Percentiles rank a stretch among this genome's conserved stretches.
These are phyloP conservation scores for Acanthosepion pharaonis DNA, from an alignment of 2,888 invertebrate species.

Conservation along the genomic window DNA sequence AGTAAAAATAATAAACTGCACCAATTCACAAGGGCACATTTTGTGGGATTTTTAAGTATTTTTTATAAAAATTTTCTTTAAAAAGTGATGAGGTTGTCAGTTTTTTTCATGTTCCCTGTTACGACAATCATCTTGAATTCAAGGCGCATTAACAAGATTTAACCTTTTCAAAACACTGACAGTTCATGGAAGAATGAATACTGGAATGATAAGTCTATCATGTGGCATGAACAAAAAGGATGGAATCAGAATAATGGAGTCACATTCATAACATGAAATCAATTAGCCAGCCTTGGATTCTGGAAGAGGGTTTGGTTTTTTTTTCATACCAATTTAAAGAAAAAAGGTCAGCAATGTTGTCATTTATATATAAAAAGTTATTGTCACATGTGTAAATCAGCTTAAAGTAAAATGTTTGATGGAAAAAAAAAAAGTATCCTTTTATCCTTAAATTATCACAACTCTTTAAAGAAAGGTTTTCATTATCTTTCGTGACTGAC, in stretches of 20 bases:
- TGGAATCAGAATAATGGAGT: constrained; percentile 11
- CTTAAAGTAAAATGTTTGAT: neutral
- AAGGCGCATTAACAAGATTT: constrained; percentile 33
- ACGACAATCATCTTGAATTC: constrained; percentile 23
- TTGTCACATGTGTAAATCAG: neutral
- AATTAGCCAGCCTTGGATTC: neutral
- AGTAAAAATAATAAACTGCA: constrained; percentile 33
- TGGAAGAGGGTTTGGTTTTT: neutral
- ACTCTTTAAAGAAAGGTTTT: neutral
- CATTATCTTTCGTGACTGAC: neutral
- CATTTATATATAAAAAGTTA: neutral
- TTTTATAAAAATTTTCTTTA: neutral
- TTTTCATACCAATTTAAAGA: neutral
- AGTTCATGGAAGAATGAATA: constrained; percentile 33
- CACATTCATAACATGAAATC: constrained; percentile 6
- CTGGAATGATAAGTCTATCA: constrained; percentile 33
- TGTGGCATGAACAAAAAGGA: neutral
- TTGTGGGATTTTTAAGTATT: constrained; percentile 16
- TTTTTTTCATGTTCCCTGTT: constrained; percentile 15
- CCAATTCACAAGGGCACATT: constrained; percentile 33
- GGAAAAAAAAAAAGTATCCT: neutral
- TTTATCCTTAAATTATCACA: neutral
- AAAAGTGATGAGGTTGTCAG: constrained; percentile 33
- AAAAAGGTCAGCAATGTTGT: neutral
- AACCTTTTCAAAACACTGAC: constrained; percentile 33